Evolutionary conservation across 2,113 vertebrate genomes (phyloP).

Genomic region (Ammodytes marinus): DNA sequence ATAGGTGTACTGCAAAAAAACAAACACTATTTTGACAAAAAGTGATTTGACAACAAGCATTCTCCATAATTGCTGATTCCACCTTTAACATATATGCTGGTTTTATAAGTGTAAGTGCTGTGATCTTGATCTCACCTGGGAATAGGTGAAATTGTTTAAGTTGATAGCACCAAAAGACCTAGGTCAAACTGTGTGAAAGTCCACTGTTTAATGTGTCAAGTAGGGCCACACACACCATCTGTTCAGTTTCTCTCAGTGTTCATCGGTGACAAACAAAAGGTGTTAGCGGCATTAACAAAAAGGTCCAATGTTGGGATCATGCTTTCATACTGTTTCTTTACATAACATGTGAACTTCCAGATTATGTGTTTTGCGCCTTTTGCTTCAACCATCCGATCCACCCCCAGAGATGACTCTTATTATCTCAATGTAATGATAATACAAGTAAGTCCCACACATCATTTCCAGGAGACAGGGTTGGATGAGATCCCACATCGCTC

Average conservation of each 20-base stretch:
- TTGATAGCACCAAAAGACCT: background rate
- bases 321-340: too few species aligned
- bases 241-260: background rate
- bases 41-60: too few species aligned
- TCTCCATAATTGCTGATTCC: too few species aligned
- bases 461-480: too few species aligned
- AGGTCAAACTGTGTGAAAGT: slow-evolving; percentile 31
- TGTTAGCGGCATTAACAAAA: background rate
- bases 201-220: slow-evolving; percentile 3
- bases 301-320: background rate
- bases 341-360: too few species aligned
- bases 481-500: too few species aligned
- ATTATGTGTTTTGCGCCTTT: background rate
- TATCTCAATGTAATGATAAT: background rate
- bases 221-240: slow-evolving; percentile 7
- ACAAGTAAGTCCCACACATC: background rate
- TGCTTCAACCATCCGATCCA: background rate
- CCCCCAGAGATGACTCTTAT: background rate
- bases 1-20: too few species aligned
- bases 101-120: background rate
- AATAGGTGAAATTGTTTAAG: background rate
- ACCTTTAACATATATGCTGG: too few species aligned
- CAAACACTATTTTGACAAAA: too few species aligned
- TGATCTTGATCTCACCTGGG: slow-evolving; percentile 2
- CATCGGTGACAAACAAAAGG: background rate